Conservation (phyloP, 2,113 vertebrate species). For the Gymnocephalus cernua region DNA sequence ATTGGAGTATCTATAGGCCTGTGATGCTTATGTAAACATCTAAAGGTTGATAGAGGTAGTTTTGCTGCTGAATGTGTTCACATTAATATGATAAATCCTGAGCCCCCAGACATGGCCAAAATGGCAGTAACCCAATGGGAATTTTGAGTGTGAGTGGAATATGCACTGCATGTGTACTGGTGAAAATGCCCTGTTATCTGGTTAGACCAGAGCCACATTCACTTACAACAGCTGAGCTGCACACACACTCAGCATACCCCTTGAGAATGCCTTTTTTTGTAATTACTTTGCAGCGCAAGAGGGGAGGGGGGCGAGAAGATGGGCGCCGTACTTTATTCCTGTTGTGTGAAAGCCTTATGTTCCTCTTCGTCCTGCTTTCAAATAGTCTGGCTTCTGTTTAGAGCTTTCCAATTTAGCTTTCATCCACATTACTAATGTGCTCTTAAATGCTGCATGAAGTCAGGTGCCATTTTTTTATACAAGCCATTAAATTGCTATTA, state of each 20-base stretch:
- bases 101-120: slow-evolving; percentile 36
- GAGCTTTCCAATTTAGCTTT: slow-evolving; percentile 15
- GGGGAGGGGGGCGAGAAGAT: neutral
- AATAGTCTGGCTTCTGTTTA: slow-evolving; percentile 31
- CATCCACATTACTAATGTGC: slow-evolving; percentile 17
- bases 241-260: slow-evolving; percentile 35
- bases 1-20: slow-evolving; percentile 11
- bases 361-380: slow-evolving; percentile 31
- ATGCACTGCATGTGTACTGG: slow-evolving; percentile 11
- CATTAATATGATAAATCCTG: slow-evolving; percentile 32
- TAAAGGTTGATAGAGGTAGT: slow-evolving; percentile 1
- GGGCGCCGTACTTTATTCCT: slow-evolving; percentile 3
- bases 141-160: slow-evolving; percentile 15
- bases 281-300: slow-evolving; percentile 54
- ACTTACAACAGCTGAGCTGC: slow-evolving; percentile 47
- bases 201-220: slow-evolving; percentile 51
- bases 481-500: slow-evolving; percentile 58
- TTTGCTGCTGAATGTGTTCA: slow-evolving; percentile 23
- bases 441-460: slow-evolving; percentile 32
- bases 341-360: slow-evolving; percentile 27
- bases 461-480: slow-evolving; percentile 37
- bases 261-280: slow-evolving; percentile 49
- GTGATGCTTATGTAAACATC: slow-evolving; percentile 36
- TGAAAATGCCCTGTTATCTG: slow-evolving; percentile 55
- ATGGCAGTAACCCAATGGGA: slow-evolving; percentile 25